Evolutionary conservation across 2,888 invertebrate species (phyloP).

Genomic region (Drosophila longiperda): DNA sequence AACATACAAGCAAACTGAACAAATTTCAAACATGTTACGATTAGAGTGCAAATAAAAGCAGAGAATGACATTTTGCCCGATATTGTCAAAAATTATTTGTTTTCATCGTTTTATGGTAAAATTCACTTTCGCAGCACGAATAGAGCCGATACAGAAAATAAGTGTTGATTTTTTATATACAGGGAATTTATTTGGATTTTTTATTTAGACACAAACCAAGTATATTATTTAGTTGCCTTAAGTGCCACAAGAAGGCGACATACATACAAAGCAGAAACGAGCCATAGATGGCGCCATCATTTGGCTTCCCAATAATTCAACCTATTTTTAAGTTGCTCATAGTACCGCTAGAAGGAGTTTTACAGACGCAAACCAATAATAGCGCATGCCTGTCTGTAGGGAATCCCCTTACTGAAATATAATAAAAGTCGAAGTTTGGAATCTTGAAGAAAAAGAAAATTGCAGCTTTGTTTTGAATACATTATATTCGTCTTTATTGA

Average conservation of each 20-base stretch:
- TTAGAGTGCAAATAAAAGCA: constrained; percentile 59
- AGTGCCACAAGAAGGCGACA: not conserved
- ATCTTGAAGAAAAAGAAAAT: not conserved
- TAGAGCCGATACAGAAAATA: not conserved
- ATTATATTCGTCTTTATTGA: constrained; percentile 79
- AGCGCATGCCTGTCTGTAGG: not conserved
- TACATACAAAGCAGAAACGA: not conserved
- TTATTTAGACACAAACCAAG: no score
- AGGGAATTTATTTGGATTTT: not conserved
- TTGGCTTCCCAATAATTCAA: not conserved
- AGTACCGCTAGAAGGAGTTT: not conserved
- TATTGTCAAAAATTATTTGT: constrained; percentile 5
- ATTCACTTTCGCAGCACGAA: not conserved
- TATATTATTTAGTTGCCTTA: not conserved
- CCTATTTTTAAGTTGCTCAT: not conserved
- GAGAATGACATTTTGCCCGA: constrained; percentile 39
- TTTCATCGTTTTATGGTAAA: not conserved
- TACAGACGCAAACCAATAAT: not conserved
- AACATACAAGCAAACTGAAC: constrained; percentile 35
- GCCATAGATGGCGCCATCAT: not conserved
- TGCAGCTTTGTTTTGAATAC: constrained; percentile 61
- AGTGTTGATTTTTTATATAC: not conserved
- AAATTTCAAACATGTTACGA: constrained; percentile 48
- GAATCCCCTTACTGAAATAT: not conserved
- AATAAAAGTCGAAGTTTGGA: not conserved